A percentile compares a stretch with the other conserved stretches of the same genome.
phyloP scores from a whole-genome alignment of 1,140 invertebrate species.

The Lasioglossum baleicum region DNA sequence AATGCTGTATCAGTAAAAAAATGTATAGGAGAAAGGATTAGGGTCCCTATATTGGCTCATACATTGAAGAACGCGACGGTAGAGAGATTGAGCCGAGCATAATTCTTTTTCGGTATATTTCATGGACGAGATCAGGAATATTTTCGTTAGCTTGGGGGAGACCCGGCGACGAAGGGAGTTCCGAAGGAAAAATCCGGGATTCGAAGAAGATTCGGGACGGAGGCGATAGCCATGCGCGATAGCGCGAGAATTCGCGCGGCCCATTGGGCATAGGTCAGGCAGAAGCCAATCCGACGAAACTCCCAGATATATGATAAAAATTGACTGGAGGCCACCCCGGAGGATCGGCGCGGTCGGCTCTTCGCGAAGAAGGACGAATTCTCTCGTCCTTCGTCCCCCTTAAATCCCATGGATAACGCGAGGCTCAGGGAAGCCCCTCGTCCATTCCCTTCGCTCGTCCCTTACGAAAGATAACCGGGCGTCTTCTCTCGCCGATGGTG shows the following conservation, averaged over 20 bases:
- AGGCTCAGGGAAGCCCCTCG: constrained; percentile 52
- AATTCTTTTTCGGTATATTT: neutral
- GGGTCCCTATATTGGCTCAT: too few relatives aligned
- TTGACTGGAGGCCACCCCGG: constrained; percentile 70
- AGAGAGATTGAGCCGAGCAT: too few relatives aligned
- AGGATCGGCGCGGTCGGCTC: neutral
- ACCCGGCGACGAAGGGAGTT: neutral
- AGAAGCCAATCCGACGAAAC: constrained; percentile 76
- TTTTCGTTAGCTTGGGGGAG: constrained; percentile 31
- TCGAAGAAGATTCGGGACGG: constrained; percentile 54
- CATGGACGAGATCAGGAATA: constrained; percentile 14
- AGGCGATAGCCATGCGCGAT: constrained; percentile 71
- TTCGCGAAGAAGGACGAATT: constrained; percentile 61
- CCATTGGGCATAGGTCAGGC: constrained; percentile 78
- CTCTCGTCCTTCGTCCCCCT: constrained; percentile 55
- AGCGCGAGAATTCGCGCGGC: constrained; percentile 72
- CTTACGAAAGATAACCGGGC: neutral
- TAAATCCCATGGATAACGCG: constrained; percentile 71
- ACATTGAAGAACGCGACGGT: too few relatives aligned
- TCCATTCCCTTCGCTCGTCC: constrained; percentile 39
- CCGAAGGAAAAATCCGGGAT: constrained; percentile 51
- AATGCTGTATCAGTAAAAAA: too few relatives aligned
- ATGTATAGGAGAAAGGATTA: too few relatives aligned
- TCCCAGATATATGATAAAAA: constrained; percentile 77
- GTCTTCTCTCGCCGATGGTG: constrained; percentile 15